Conservation (phyloP, 2,888 invertebrate genomes). For the Camponotus fellah region DNA sequence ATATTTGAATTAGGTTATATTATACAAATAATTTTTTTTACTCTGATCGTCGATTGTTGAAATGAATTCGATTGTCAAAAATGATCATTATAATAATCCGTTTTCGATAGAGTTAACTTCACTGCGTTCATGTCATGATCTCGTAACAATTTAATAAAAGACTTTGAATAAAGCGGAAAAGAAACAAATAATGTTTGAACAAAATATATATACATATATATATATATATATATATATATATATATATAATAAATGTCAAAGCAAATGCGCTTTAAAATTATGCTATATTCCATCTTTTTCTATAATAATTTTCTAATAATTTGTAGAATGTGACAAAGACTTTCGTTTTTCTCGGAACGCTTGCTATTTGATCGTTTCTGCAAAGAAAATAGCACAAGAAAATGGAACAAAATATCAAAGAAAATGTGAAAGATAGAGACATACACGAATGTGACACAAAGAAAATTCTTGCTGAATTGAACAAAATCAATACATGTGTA, state of each 20-base stretch:
- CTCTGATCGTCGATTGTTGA: not conserved
- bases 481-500: not conserved
- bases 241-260: not conserved
- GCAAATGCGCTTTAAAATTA: not conserved
- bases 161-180: not conserved
- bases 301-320: not conserved
- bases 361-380: not conserved
- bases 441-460: not conserved
- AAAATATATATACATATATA: no score
- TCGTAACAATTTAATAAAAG: conserved; percentile 6
- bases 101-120: no score
- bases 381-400: not conserved
- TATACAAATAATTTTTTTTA: not conserved
- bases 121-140: not conserved
- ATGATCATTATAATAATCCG: not conserved
- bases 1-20: not conserved
- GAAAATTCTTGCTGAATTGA: not conserved
- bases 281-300: not conserved
- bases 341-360: not conserved
- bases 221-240: no score
- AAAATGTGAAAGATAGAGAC: not conserved
- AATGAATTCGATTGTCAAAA: not conserved
- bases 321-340: conserved; percentile 1
- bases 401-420: not conserved
- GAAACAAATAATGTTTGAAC: conserved; percentile 10